Evolutionary conservation across 2,113 vertebrate genomes (phyloP).

Genomic region (Cichladusa arquata): DNA sequence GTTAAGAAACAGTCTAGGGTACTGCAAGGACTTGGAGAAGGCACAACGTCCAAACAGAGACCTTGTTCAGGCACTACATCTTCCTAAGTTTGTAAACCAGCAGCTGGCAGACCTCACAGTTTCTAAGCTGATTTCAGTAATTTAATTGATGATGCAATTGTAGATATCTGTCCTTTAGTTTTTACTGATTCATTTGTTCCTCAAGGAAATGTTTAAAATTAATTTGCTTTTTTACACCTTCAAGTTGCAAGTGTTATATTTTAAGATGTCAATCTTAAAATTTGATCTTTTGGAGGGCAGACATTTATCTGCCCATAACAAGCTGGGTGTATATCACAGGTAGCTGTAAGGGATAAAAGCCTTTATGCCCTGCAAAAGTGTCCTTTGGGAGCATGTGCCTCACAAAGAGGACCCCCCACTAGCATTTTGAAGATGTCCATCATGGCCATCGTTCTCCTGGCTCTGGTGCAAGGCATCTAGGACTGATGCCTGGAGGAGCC

Average conservation of each 20-base stretch:
- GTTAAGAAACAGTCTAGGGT: neutral
- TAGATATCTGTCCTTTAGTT: neutral
- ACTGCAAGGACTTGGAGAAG: neutral
- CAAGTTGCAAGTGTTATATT: neutral
- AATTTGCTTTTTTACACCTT: neutral
- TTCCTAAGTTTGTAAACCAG: neutral
- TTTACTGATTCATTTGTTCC: neutral
- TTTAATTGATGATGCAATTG: neutral
- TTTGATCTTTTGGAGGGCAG: neutral
- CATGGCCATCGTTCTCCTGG: accelerated
- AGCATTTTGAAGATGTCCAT: accelerated
- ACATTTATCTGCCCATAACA: neutral
- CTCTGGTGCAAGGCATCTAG: neutral
- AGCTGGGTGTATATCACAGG: neutral
- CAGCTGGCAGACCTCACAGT: neutral
- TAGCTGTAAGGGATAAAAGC: neutral
- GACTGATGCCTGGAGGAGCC: neutral
- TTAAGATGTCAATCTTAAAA: neutral
- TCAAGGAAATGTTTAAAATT: neutral
- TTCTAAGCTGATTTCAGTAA: neutral
- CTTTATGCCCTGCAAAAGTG: neutral
- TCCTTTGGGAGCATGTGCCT: neutral
- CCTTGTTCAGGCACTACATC: neutral
- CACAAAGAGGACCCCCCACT: neutral
- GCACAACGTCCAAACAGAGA: neutral